Evolutionary conservation across 1,140 invertebrate species (phyloP).

Genomic region (Diorhabda elongata): DNA sequence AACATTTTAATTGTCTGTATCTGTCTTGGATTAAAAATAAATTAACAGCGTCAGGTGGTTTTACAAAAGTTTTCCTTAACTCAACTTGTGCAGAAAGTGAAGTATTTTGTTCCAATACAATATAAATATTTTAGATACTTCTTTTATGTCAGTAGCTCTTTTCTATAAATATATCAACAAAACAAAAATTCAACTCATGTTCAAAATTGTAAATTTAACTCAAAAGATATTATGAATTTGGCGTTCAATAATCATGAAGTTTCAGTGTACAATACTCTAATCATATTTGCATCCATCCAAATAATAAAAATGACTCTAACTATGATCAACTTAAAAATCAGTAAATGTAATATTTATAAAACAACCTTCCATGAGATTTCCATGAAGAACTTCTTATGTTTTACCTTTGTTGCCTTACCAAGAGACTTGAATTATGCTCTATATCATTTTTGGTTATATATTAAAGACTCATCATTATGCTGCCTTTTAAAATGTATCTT

Average conservation of each 20-base stretch:
- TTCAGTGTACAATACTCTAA: background rate
- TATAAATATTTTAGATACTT: too few relatives aligned
- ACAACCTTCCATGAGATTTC: conserved; percentile 14
- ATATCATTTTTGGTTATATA: background rate
- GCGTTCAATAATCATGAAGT: background rate
- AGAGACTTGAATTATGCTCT: background rate
- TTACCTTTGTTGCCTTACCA: conserved; percentile 16
- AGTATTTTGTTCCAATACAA: too few relatives aligned
- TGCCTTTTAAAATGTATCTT: conserved; percentile 10
- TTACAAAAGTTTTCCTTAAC: too few relatives aligned
- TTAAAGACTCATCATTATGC: conserved; percentile 23
- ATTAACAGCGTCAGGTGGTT: too few relatives aligned
- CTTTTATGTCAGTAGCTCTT: too few relatives aligned
- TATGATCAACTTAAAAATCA: conserved; percentile 6
- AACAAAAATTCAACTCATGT: too few relatives aligned
- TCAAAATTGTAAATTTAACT: too few relatives aligned
- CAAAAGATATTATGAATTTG: too few relatives aligned
- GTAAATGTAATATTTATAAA: conserved; percentile 14
- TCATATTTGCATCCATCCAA: conserved; percentile 5
- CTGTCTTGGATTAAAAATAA: too few relatives aligned
- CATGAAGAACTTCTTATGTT: conserved; percentile 13
- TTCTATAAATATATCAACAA: too few relatives aligned
- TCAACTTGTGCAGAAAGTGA: too few relatives aligned
- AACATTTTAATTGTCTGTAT: too few relatives aligned
- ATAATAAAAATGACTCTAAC: conserved; percentile 15